phyloP scores from a whole-genome alignment of 1,140 invertebrate species.

The Polyergus mexicanus region DNA sequence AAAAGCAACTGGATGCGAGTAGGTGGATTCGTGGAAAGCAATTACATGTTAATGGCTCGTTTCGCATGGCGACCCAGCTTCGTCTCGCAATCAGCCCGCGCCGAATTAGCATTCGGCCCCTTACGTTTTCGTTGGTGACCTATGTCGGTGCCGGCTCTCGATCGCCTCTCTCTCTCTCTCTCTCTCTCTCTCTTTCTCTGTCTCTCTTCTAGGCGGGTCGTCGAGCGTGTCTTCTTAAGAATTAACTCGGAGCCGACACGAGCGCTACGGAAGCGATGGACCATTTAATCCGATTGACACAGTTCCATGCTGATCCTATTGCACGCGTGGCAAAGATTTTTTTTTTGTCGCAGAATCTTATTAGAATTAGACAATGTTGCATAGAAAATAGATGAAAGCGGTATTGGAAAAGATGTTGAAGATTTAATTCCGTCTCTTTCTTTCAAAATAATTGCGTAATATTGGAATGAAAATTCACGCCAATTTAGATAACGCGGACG shows the following conservation, averaged over 20 bases:
- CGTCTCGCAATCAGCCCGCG: constrained; percentile 65
- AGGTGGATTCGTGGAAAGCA: constrained; percentile 85
- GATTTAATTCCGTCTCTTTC: too few relatives aligned
- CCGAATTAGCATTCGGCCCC: constrained; percentile 82
- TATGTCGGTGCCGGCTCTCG: constrained; percentile 42
- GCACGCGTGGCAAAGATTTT: not conserved
- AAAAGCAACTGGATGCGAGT: constrained; percentile 84
- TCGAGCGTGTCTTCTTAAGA: constrained; percentile 59
- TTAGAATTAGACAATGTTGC: not conserved
- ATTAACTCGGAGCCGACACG: constrained; percentile 33
- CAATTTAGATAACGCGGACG: not conserved
- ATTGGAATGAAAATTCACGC: not conserved
- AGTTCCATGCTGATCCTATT: not conserved
- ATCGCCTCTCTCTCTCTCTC: not conserved
- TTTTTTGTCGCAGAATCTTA: not conserved
- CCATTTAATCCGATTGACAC: constrained; percentile 23
- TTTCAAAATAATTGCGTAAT: not conserved
- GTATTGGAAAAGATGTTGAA: not conserved
- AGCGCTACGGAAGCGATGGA: constrained; percentile 35
- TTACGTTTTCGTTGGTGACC: constrained; percentile 63
- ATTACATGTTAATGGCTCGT: constrained; percentile 85
- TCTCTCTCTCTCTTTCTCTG: not conserved
- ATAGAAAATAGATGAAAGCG: not conserved
- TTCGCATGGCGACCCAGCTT: constrained; percentile 83
- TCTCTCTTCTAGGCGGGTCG: constrained; percentile 19